Conservation (phyloP, 2,888 invertebrate genomes). For the Toxonevra muliebris region DNA sequence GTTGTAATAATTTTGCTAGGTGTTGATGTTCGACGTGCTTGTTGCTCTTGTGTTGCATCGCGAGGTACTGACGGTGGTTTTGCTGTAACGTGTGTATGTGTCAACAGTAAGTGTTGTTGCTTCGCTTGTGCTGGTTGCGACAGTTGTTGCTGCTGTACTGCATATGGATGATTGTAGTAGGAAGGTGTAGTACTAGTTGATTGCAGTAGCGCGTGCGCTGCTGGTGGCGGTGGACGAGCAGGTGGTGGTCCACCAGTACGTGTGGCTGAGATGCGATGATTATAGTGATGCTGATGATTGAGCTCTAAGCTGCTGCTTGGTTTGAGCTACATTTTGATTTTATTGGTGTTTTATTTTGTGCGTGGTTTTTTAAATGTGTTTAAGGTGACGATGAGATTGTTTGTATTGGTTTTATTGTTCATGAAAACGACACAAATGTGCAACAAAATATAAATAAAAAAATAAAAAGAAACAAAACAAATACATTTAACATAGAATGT, state of each 20-base stretch:
- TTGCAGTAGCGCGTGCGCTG: constrained; percentile 42
- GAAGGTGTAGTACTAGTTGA: constrained; percentile 40
- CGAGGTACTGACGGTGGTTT: constrained; percentile 41
- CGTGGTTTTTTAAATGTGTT: constrained; percentile 28
- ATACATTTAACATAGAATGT: constrained; percentile 30
- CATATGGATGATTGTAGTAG: constrained; percentile 59
- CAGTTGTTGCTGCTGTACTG: constrained; percentile 22
- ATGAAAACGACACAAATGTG: constrained; percentile 40
- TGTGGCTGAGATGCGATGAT: constrained; percentile 43
- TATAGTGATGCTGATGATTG: constrained; percentile 41
- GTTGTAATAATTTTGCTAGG: constrained; percentile 47
- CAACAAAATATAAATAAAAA: constrained; percentile 43
- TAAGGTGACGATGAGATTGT: constrained; percentile 35
- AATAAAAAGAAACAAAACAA: constrained; percentile 43
- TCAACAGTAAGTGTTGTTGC: constrained; percentile 21
- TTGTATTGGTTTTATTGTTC: constrained; percentile 43
- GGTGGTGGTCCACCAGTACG: constrained; percentile 42
- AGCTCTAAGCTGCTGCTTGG: constrained; percentile 57
- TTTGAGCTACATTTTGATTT: constrained; percentile 56
- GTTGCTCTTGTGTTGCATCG: constrained; percentile 22
- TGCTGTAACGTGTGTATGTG: constrained; percentile 41
- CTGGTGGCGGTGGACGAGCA: constrained; percentile 42
- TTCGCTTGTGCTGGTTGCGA: constrained; percentile 1
- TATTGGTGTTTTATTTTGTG: constrained; percentile 28
- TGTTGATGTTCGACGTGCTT: constrained; percentile 41